Conservation (phyloP, 1,140 invertebrate species). For the Chelonus insularis region DNA sequence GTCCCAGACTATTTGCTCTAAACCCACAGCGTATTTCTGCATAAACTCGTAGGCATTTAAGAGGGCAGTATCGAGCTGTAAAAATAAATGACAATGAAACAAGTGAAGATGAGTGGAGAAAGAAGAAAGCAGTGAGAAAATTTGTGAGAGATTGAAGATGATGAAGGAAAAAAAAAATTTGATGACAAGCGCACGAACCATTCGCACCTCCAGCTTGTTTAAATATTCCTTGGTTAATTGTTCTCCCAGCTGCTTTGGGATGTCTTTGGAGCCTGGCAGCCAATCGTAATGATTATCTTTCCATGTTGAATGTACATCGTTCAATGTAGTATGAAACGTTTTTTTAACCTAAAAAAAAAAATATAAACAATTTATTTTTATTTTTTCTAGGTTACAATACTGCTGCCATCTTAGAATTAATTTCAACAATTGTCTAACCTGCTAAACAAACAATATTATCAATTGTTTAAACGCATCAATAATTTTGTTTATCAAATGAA, state of each 20-base stretch:
- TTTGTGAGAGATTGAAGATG: not conserved
- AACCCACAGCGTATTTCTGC: constrained; percentile 68
- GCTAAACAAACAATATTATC: too few species aligned
- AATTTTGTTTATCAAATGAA: too few species aligned
- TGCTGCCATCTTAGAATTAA: too few species aligned
- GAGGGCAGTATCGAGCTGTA: constrained; percentile 62
- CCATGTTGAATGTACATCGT: constrained; percentile 55
- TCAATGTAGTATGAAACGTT: constrained; percentile 59
- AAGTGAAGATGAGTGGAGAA: not conserved
- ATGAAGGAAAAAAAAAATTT: constrained; percentile 1
- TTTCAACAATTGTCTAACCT: too few species aligned
- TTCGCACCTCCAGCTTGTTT: constrained; percentile 55
- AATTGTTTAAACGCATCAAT: too few species aligned
- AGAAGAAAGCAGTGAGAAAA: constrained; percentile 4
- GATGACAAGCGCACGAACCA: constrained; percentile 36
- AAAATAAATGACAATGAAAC: constrained; percentile 40
- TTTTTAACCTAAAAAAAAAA: constrained; percentile 60
- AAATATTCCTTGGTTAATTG: constrained; percentile 52
- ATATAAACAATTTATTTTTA: too few species aligned
- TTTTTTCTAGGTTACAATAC: too few species aligned
- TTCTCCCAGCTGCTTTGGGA: constrained; percentile 61
- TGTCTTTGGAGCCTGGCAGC: constrained; percentile 56
- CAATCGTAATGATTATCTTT: constrained; percentile 60
- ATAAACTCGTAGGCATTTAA: constrained; percentile 64
- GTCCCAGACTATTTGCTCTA: constrained; percentile 71